Percentiles rank a stretch among this genome's conserved stretches.
phyloP scores from a whole-genome alignment of 92 coral and sea anemone species.

The Epizoanthus fatuus region DNA sequence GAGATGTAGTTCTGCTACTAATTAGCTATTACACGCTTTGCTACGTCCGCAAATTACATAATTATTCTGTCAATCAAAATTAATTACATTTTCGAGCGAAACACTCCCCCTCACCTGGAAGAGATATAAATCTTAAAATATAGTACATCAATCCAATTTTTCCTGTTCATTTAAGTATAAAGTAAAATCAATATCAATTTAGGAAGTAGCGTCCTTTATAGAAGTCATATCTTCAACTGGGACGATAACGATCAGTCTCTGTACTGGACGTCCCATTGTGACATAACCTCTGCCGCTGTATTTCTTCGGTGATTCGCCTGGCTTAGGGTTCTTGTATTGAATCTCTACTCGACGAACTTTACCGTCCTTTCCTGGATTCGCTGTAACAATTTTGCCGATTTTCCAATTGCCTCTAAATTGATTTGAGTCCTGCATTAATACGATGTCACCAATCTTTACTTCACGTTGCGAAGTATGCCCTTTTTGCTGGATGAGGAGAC shows the following conservation, averaged over 20 bases:
- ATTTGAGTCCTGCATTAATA: constrained; percentile 25
- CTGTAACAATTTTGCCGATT: constrained; percentile 17
- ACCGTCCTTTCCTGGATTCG: constrained; percentile 42
- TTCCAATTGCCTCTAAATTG: constrained; percentile 41
- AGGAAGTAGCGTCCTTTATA: too few species aligned
- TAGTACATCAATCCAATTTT: too few species aligned
- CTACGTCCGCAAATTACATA: not conserved
- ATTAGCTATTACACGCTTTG: not conserved
- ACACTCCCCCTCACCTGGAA: too few species aligned
- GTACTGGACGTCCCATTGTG: constrained; percentile 45
- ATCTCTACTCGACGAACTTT: constrained; percentile 51
- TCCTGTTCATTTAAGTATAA: too few species aligned
- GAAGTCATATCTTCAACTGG: constrained; percentile 2
- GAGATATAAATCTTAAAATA: too few species aligned
- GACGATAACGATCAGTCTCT: constrained; percentile 7
- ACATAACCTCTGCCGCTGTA: constrained; percentile 36
- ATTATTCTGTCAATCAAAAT: not conserved
- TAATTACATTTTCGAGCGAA: not conserved
- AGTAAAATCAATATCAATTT: too few species aligned
- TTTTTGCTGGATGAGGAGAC: constrained; percentile 38
- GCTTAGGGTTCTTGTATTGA: constrained; percentile 48
- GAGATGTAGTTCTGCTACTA: not conserved
- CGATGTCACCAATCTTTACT: constrained; percentile 35
- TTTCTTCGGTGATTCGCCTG: constrained; percentile 28
- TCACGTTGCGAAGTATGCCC: constrained; percentile 42